Evolutionary conservation across 2,797 vertebrate species (phyloP).

Genomic region (Lepus townsendii): DNA sequence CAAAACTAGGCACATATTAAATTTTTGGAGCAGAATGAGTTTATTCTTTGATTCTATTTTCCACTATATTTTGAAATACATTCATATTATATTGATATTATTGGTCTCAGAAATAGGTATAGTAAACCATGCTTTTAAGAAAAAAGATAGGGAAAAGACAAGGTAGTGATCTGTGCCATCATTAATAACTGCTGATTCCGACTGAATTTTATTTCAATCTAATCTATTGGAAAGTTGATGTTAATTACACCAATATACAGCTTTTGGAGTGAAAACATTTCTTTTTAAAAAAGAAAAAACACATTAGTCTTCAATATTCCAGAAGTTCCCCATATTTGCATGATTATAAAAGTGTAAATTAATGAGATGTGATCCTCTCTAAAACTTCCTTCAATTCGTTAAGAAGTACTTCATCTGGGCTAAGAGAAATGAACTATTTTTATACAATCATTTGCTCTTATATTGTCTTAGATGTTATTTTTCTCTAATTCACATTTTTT

Average conservation of each 20-base stretch:
- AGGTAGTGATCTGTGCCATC: not conserved
- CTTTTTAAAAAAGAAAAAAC: not conserved
- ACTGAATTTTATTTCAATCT: not conserved
- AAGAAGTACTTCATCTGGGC: not conserved
- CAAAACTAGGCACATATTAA: too few relatives aligned
- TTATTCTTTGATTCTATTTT: too few relatives aligned
- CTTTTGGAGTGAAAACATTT: not conserved
- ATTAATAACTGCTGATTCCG: not conserved
- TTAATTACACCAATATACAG: not conserved
- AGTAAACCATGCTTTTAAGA: not conserved
- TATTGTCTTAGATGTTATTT: constrained; percentile 21
- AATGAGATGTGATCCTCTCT: not conserved
- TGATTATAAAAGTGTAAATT: not conserved
- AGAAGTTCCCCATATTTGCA: not conserved
- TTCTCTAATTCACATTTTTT: not conserved
- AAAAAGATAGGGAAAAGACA: not conserved
- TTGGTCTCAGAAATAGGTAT: not conserved
- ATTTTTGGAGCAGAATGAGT: too few relatives aligned
- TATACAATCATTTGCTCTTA: constrained; percentile 37
- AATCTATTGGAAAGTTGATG: not conserved
- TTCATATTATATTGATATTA: not conserved
- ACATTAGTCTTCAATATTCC: not conserved
- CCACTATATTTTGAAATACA: too few relatives aligned
- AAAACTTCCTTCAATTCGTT: not conserved
- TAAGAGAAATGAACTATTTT: constrained; percentile 48